Conservation (phyloP, 2,888 invertebrate species). For the Acanthopleura granulata region DNA sequence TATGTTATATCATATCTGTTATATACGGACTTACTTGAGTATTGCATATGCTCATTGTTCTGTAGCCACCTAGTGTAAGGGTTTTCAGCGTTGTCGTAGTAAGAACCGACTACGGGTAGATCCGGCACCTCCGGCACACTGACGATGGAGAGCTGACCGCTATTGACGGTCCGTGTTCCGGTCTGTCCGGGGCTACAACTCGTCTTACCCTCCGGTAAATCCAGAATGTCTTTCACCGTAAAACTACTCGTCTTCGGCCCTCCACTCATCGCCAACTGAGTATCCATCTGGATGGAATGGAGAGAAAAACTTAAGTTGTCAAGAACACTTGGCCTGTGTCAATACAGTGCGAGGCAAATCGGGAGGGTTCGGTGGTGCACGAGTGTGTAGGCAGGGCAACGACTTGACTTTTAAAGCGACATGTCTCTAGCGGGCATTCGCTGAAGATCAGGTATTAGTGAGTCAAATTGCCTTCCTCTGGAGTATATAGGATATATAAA, state of each 20-base stretch:
- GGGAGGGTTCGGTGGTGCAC: background rate
- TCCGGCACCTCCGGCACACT: conserved; percentile 33
- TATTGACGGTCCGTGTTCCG: background rate
- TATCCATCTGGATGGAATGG: conserved; percentile 43
- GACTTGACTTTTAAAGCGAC: conserved; percentile 12
- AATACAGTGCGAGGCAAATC: background rate
- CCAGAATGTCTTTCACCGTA: conserved; percentile 93
- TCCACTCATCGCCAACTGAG: conserved; percentile 74
- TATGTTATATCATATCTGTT: too few species aligned
- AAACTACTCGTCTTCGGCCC: conserved; percentile 86
- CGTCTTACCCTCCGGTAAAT: conserved; percentile 77
- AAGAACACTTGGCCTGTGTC: conserved; percentile 9
- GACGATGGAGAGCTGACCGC: conserved; percentile 6
- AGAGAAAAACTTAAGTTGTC: conserved; percentile 11
- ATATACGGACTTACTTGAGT: conserved; percentile 51
- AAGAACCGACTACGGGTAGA: conserved; percentile 37
- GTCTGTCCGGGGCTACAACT: conserved; percentile 26
- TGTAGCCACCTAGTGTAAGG: conserved; percentile 72
- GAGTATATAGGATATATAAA: conserved; percentile 9
- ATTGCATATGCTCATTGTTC: conserved; percentile 60
- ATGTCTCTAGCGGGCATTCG: background rate
- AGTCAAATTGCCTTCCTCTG: conserved; percentile 10
- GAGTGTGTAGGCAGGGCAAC: conserved; percentile 6
- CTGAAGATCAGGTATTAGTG: conserved; percentile 18
- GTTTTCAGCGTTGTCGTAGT: conserved; percentile 68